phyloP scores from a whole-genome alignment of 2,888 invertebrate species.

The Temnothorax rugatulus region DNA sequence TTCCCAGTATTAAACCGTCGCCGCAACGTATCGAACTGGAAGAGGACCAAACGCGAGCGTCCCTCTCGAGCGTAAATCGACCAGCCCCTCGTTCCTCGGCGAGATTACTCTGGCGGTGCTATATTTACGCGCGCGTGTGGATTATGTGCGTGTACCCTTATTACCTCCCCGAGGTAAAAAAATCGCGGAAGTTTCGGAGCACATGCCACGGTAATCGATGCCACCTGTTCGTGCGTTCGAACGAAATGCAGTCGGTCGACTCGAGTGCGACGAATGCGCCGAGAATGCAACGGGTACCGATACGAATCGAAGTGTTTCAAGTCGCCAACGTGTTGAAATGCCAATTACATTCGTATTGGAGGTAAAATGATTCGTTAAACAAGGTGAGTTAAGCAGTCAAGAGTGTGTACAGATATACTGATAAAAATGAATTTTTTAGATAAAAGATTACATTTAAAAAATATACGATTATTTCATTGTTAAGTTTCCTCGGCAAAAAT shows the following conservation, averaged over 20 bases:
- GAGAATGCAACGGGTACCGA: slow-evolving; percentile 27
- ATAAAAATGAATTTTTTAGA: neutral
- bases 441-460: neutral
- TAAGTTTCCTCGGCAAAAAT: neutral
- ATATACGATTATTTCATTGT: neutral
- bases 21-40: slow-evolving; percentile 17
- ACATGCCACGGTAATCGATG: slow-evolving; percentile 75
- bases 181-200: slow-evolving; percentile 74
- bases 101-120: slow-evolving; percentile 53
- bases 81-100: slow-evolving; percentile 4
- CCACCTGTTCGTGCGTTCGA: slow-evolving; percentile 74
- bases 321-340: slow-evolving; percentile 34
- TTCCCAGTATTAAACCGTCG: slow-evolving; percentile 40
- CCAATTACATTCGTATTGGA: slow-evolving; percentile 7
- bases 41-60: slow-evolving; percentile 3
- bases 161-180: slow-evolving; percentile 63
- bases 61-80: slow-evolving; percentile 45
- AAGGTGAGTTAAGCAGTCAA: neutral
- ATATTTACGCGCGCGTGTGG: slow-evolving; percentile 64
- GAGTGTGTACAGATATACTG: neutral
- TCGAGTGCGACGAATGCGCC: slow-evolving; percentile 3
- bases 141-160: slow-evolving; percentile 60
- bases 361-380: slow-evolving; percentile 18
- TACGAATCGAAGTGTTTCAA: slow-evolving; percentile 22
- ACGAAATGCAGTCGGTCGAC: slow-evolving; percentile 60